These are phyloP conservation scores for Cryptoleucopteryx plumbea DNA, from an alignment of 2,113 vertebrate genomes.

Conservation along the genomic window DNA sequence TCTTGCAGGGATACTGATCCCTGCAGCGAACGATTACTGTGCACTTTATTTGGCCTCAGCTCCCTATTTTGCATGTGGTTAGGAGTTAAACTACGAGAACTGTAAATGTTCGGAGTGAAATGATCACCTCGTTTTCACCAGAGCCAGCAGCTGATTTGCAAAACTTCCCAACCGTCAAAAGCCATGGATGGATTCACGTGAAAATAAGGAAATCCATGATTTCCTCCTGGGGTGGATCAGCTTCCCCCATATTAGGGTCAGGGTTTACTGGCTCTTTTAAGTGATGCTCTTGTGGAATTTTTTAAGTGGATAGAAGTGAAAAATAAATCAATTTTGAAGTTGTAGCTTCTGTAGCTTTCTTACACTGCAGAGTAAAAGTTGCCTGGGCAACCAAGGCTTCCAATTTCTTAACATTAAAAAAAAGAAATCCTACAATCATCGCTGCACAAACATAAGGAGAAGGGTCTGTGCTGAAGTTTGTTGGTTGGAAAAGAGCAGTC, in stretches of 20 bases:
- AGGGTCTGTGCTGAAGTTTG: neutral
- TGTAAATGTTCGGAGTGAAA: neutral
- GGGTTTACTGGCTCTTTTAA: neutral
- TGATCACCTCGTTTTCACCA: neutral
- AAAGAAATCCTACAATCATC: neutral
- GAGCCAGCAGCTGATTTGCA: neutral
- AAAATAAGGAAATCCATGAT: neutral
- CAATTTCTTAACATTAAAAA: neutral
- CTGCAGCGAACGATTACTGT: neutral
- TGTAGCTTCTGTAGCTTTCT: neutral
- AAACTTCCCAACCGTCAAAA: neutral
- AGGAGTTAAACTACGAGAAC: neutral
- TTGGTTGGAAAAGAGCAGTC: neutral
- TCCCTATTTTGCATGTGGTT: fast-evolving
- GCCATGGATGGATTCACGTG: neutral
- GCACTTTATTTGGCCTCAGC: neutral
- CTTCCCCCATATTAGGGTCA: neutral
- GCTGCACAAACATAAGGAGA: neutral
- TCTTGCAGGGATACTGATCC: neutral
- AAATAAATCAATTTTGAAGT: neutral
- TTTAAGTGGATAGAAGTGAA: neutral
- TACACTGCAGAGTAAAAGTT: neutral
- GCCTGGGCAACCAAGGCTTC: slow-evolving; percentile 10
- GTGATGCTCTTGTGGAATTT: neutral
- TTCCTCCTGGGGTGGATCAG: neutral